These are phyloP conservation scores for Lichenostomus cassidix DNA, from an alignment of 2,113 vertebrate genomes.

Conservation along the genomic window DNA sequence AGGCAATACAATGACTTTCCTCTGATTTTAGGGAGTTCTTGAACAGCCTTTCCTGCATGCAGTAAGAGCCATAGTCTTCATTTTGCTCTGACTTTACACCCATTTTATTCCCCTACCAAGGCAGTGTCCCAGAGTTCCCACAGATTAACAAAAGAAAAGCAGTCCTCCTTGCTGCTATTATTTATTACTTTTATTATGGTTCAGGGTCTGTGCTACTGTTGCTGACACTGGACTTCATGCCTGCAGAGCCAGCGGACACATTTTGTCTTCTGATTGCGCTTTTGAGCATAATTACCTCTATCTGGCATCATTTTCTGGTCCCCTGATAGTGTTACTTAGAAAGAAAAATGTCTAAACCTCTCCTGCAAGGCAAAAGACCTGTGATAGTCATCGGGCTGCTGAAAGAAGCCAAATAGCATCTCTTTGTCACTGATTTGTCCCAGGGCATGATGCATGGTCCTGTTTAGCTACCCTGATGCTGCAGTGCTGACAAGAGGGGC, in stretches of 20 bases:
- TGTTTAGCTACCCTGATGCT: background rate
- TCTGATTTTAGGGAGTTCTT: conserved; percentile 43
- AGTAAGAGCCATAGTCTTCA: background rate
- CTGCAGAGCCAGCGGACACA: background rate
- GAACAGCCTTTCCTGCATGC: conserved; percentile 9
- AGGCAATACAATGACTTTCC: conserved; percentile 70
- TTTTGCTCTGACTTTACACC: background rate
- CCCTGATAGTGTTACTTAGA: background rate
- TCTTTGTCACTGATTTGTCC: background rate
- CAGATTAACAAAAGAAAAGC: background rate
- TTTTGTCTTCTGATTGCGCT: conserved; percentile 6
- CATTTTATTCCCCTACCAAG: background rate
- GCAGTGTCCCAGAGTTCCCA: background rate
- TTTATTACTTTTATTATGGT: background rate
- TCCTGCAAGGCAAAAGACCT: background rate
- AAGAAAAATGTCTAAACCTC: background rate
- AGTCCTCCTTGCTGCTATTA: background rate
- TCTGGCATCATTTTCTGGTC: background rate
- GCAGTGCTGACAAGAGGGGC: background rate
- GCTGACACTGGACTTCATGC: background rate
- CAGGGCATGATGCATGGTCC: background rate
- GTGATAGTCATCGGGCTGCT: background rate
- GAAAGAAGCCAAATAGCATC: background rate
- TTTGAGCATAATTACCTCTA: conserved; percentile 19
- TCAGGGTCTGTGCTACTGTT: background rate